Evolutionary conservation across 92 coral and sea anemone species (phyloP).

Genomic region (Anthopleura xanthogrammica): DNA sequence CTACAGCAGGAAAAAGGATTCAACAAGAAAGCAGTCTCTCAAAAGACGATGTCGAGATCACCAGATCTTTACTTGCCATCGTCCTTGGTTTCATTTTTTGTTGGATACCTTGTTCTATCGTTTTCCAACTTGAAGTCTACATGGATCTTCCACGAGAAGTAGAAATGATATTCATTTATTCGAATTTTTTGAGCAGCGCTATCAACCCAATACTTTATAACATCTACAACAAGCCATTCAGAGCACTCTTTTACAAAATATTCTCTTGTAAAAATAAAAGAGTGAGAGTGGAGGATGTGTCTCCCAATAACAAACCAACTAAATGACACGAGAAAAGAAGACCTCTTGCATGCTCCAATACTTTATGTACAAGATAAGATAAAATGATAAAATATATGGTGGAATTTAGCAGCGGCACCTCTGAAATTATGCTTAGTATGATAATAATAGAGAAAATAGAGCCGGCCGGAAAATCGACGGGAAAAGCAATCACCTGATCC

Average conservation of each 20-base stretch:
- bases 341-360: not conserved
- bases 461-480: no score
- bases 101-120: conserved; percentile 24
- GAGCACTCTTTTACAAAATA: conserved; percentile 2
- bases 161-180: conserved; percentile 4
- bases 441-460: no score
- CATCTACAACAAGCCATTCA: conserved; percentile 17
- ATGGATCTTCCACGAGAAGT: conserved; percentile 22
- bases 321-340: not conserved
- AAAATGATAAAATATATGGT: no score
- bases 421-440: no score
- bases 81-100: conserved; percentile 21
- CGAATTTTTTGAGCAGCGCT: conserved; percentile 15
- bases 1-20: not conserved
- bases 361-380: no score
- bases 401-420: no score
- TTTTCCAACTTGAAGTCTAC: conserved; percentile 7
- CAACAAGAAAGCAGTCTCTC: not conserved
- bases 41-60: conserved; percentile 1
- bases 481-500: no score
- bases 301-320: not conserved
- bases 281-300: not conserved
- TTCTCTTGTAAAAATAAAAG: not conserved
- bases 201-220: conserved; percentile 32
- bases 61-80: conserved; percentile 24